Conservation (phyloP, 2,888 invertebrate species). For the Caenorhabditis becei region DNA sequence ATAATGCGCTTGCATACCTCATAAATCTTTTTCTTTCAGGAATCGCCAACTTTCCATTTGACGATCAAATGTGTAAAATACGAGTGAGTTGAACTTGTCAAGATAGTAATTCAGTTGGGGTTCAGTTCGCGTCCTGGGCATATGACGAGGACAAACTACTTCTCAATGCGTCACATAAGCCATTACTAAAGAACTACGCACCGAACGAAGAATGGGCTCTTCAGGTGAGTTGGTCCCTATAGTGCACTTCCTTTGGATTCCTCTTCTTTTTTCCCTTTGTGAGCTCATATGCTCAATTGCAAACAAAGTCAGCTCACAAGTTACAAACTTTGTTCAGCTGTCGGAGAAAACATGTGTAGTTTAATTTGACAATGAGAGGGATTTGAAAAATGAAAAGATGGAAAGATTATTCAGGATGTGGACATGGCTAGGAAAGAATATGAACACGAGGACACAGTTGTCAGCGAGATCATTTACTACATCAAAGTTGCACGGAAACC, state of each 20-base stretch:
- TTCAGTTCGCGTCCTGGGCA: slow-evolving; percentile 77
- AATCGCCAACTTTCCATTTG: slow-evolving; percentile 75
- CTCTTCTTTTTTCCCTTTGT: too few relatives aligned
- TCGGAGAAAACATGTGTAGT: slow-evolving; percentile 17
- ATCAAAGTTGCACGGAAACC: slow-evolving; percentile 74
- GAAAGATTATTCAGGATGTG: slow-evolving; percentile 63
- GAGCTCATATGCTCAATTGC: neutral
- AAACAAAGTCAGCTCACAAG: neutral
- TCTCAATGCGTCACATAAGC: slow-evolving; percentile 68
- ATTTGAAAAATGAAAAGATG: neutral
- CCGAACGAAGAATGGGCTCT: slow-evolving; percentile 78
- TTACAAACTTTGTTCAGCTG: slow-evolving; percentile 4
- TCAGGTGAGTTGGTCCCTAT: slow-evolving; percentile 54
- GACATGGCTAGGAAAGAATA: slow-evolving; percentile 66
- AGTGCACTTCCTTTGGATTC: too few relatives aligned
- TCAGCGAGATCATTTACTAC: slow-evolving; percentile 69
- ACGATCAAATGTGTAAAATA: slow-evolving; percentile 73
- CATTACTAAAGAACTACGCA: slow-evolving; percentile 70
- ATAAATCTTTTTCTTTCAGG: slow-evolving; percentile 58
- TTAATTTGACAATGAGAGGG: neutral
- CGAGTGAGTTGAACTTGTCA: slow-evolving; percentile 44
- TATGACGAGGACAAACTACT: slow-evolving; percentile 74
- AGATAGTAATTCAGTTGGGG: slow-evolving; percentile 1
- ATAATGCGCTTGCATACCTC: slow-evolving; percentile 25
- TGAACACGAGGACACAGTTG: slow-evolving; percentile 72